Evolutionary conservation across 2,113 vertebrate genomes (phyloP).

Genomic region (Callorhinus ursinus): DNA sequence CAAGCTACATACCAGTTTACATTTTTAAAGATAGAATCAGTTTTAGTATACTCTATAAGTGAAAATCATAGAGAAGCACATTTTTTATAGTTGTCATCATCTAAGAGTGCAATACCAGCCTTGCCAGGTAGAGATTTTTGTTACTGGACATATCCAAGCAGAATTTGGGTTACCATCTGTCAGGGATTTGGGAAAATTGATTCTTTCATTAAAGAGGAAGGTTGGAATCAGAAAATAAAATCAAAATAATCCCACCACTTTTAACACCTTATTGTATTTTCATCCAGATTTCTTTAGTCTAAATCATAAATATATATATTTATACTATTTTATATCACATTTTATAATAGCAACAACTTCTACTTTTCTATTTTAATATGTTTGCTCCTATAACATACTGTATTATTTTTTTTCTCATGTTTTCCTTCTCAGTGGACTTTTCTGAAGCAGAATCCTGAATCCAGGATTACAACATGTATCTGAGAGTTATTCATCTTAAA

Average conservation of each 20-base stretch:
- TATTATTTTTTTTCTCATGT: not conserved
- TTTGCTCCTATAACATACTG: not conserved
- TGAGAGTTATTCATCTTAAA: not conserved
- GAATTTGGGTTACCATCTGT: conserved; percentile 81
- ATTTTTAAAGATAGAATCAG: not conserved
- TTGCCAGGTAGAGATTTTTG: conserved; percentile 72
- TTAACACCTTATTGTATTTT: not conserved
- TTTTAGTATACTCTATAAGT: not conserved
- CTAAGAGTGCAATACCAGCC: not conserved
- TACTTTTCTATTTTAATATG: not conserved
- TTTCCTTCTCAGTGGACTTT: not conserved
- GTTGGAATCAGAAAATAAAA: conserved; percentile 36
- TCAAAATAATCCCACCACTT: not conserved
- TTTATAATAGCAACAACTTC: not conserved
- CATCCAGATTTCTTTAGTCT: not conserved
- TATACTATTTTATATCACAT: not conserved
- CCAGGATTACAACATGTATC: not conserved
- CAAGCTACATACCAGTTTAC: not conserved
- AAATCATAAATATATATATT: not conserved
- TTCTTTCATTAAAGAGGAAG: conserved; percentile 51
- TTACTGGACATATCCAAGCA: conserved; percentile 65
- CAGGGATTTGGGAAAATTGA: conserved; percentile 54
- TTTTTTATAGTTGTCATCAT: not conserved
- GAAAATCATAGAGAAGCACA: not conserved
- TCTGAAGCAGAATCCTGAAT: not conserved